A percentile compares a stretch with the other conserved stretches of the same genome.
Conservation (phyloP, 2,113 vertebrate genomes). For the Microtus pennsylvanicus region DNA sequence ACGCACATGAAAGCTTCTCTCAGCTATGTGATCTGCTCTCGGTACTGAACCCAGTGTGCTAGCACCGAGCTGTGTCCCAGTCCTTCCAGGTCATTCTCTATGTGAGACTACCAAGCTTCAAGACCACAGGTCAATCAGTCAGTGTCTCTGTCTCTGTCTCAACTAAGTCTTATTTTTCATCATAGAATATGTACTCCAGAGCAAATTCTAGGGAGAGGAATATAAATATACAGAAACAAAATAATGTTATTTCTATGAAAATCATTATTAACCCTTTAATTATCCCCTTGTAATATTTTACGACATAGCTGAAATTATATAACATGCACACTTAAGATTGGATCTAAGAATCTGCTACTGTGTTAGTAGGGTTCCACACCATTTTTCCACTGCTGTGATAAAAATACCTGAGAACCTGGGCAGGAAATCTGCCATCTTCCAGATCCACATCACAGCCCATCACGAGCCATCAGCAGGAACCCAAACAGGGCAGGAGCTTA, state of each 20-base stretch:
- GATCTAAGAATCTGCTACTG: background rate
- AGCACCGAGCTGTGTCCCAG: background rate
- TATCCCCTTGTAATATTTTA: background rate
- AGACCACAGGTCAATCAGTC: too few species aligned
- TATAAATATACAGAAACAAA: background rate
- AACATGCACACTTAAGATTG: background rate
- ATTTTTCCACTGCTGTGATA: background rate
- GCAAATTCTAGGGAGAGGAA: background rate
- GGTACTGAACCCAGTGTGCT: background rate
- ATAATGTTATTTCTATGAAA: background rate
- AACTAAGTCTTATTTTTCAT: background rate
- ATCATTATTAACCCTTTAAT: background rate
- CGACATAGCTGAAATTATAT: background rate
- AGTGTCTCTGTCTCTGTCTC: background rate
- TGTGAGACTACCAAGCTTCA: background rate
- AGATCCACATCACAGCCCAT: background rate
- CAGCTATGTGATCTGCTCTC: background rate
- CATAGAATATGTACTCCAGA: background rate
- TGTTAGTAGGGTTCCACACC: background rate
- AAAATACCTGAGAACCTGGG: background rate
- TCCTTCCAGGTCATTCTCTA: background rate
- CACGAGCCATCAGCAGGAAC: background rate
- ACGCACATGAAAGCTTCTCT: background rate
- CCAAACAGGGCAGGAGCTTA: background rate
- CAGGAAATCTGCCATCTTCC: too few species aligned